Conservation (phyloP, 2,797 vertebrate genomes). For the Xiphophorus birchmanni region DNA sequence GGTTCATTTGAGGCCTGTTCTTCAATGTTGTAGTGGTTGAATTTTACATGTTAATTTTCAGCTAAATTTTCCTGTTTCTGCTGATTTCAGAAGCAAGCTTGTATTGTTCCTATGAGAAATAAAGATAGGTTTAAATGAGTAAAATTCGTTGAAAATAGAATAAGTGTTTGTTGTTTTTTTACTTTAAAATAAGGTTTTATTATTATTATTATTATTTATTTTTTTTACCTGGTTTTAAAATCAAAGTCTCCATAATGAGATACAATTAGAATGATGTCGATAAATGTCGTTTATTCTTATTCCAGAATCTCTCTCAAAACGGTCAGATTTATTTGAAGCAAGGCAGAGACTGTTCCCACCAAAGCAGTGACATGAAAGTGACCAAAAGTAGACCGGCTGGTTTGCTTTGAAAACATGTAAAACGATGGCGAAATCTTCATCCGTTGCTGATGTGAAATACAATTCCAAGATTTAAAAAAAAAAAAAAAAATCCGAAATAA, state of each 20-base stretch:
- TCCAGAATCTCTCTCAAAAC: neutral
- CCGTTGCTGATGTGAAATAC: constrained; percentile 40
- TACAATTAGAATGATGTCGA: neutral
- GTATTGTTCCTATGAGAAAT: constrained; percentile 8
- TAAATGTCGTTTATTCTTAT: neutral
- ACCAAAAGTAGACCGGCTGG: constrained; percentile 30
- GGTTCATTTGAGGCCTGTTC: constrained; percentile 33
- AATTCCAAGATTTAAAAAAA: constrained; percentile 47
- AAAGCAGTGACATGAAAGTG: constrained; percentile 33
- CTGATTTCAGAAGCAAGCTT: constrained; percentile 16
- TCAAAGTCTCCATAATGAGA: neutral
- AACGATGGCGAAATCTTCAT: constrained; percentile 1
- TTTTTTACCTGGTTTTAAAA: neutral
- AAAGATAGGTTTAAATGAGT: neutral
- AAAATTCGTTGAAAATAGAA: neutral
- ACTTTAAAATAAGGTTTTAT: neutral
- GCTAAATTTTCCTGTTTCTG: neutral
- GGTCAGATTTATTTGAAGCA: neutral
- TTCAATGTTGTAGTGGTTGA: constrained; percentile 13
- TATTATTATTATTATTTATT: neutral
- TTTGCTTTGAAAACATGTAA: constrained; percentile 50
- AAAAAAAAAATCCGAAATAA: constrained; percentile 20
- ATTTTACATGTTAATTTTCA: constrained; percentile 28
- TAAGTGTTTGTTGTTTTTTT: neutral
- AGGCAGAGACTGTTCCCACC: constrained; percentile 1